Base-by-base conservation (phyloP, 1,140 invertebrate genomes). In the Dolichoris vasculosae region DNA sequence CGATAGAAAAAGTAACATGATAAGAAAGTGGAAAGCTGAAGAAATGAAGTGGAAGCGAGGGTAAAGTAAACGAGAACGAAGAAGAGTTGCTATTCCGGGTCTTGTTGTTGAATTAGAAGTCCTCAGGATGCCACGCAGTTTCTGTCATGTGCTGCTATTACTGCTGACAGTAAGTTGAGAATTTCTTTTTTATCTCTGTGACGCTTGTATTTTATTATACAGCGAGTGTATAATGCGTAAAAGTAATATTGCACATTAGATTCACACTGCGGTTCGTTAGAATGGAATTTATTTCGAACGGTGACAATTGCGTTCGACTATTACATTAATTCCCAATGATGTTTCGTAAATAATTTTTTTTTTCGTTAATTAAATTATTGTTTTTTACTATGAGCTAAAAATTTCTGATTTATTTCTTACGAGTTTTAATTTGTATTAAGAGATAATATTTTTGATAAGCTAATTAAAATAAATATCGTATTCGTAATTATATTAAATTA, bases 91-190 rank as follows among this genome's bases (percentile, higher is more conserved):
- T 69, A 78, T 84, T 76, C 38, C 30, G 26, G 38, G n/a, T 64
- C 38, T 83, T 64, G 63, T 51, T 84, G 82, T 77, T 78, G 75
- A 48, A 78, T 77, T 77, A 67, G 55, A 77, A 77, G 59, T 15
- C 43, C 26, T 69, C 77, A 80, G 46, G 83, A 85, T 85, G 83
- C 64, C 46, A 73, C 46, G 32, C 35, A 73, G 73, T 26, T 79
- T 59, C 15, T 71, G 11, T 43, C 77, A 63, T 35, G n/a, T 43
- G 32, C 59, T 85, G 64, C 23, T 85, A 30, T 73, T 85, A 80
- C 77, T 85, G 77, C 77, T 85, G 76, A 79, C 67, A 43, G 83
- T 85, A 85, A 85, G 83, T 85, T 80, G 40, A 79, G 35, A 69
- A 43, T 79, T 79, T 40, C 35, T 73, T 71, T 30, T 78, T 51